Evolutionary conservation across 2,797 vertebrate genomes (phyloP).

Genomic region (Buphagus erythrorhynchus): DNA sequence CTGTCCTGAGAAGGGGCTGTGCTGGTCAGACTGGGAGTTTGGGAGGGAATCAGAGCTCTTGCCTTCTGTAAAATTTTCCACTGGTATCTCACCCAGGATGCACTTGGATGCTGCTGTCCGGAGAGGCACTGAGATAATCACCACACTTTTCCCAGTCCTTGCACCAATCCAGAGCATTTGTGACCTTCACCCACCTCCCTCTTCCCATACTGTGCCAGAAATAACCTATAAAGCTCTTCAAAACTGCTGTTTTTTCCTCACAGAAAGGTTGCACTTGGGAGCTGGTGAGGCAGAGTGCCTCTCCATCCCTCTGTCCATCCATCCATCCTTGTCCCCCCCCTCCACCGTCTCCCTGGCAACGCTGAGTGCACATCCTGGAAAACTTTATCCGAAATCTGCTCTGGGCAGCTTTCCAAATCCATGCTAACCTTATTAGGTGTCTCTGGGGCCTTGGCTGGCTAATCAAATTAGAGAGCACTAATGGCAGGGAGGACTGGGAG

Average conservation of each 20-base stretch:
- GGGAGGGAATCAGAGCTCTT: not conserved
- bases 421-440: conserved; percentile 98
- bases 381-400: conserved; percentile 86
- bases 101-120: not conserved
- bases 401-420: conserved; percentile 91
- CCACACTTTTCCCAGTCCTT: not conserved
- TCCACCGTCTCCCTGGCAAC: conserved; percentile 80
- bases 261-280: not conserved
- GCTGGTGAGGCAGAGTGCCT: not conserved
- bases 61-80: not conserved
- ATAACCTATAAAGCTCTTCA: not conserved
- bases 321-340: conserved; percentile 66
- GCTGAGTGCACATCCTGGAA: conserved; percentile 84
- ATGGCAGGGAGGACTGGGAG: conserved; percentile 89
- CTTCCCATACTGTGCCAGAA: not conserved
- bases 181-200: not conserved
- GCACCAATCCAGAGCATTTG: not conserved
- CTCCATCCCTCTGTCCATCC: not conserved
- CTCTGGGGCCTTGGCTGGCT: conserved; percentile 92
- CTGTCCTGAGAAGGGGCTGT: not conserved
- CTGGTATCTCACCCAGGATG: not conserved
- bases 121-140: not conserved
- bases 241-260: not conserved
- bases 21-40: not conserved
- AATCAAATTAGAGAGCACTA: conserved; percentile 96